Conservation (phyloP, 53 echinoderm and acorn worm species). For the Paracentrotus lividus region DNA sequence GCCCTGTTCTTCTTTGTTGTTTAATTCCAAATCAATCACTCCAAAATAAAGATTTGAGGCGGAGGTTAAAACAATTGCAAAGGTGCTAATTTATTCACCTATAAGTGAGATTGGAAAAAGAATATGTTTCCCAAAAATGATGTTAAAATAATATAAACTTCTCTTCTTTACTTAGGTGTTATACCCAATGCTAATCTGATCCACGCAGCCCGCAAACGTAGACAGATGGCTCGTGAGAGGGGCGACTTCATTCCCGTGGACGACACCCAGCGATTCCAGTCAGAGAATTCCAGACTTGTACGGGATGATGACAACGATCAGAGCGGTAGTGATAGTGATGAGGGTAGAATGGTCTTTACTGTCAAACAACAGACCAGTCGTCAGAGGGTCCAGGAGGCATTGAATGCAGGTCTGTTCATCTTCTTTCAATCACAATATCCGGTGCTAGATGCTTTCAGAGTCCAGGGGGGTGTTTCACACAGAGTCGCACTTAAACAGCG, state of each 20-base stretch:
- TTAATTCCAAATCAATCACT: no score
- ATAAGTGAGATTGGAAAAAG: background rate
- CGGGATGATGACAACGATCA: slow-evolving; percentile 96
- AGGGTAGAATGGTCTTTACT: slow-evolving; percentile 90
- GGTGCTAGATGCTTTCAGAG: no score
- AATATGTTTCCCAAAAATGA: background rate
- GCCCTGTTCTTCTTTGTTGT: no score
- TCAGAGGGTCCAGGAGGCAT: slow-evolving; percentile 86
- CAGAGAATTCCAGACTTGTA: slow-evolving; percentile 84
- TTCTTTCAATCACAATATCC: no score
- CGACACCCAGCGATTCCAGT: slow-evolving; percentile 84
- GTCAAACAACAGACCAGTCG: slow-evolving; percentile 86
- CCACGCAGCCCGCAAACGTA: slow-evolving; percentile 88
- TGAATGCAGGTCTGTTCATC: slow-evolving; percentile 78
- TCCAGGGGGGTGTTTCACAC: no score
- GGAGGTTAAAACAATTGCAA: no score
- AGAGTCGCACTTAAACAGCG: no score
- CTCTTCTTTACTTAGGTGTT: slow-evolving; percentile 71
- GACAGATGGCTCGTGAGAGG: slow-evolving; percentile 88
- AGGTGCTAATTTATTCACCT: no score
- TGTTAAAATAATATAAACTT: no score
- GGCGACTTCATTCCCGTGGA: slow-evolving; percentile 92
- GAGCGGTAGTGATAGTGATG: slow-evolving; percentile 89
- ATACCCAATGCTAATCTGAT: slow-evolving; percentile 97
- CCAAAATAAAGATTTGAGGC: no score